These are phyloP conservation scores for Luperina testacea DNA, from an alignment of 2,888 invertebrate species.

Conservation along the genomic window DNA sequence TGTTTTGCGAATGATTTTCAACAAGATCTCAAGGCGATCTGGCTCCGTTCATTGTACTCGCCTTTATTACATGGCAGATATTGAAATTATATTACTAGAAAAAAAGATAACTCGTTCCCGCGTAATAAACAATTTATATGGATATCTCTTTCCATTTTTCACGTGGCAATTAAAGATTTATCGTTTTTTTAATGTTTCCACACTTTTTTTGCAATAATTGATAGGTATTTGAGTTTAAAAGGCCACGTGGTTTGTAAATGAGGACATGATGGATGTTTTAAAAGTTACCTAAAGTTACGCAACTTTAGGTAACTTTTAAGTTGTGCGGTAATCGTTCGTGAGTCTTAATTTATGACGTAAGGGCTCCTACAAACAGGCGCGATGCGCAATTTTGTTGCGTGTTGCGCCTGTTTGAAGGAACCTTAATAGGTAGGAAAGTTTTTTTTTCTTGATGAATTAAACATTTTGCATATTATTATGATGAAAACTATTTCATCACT, in stretches of 20 bases:
- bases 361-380: no score
- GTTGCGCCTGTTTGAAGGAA: no score
- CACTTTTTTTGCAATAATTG: slow-evolving; percentile 43
- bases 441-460: slow-evolving; percentile 5
- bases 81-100: slow-evolving; percentile 70
- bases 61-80: slow-evolving; percentile 74
- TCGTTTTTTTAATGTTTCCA: slow-evolving; percentile 42
- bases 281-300: slow-evolving; percentile 14
- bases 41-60: slow-evolving; percentile 86
- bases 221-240: slow-evolving; percentile 32
- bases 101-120: slow-evolving; percentile 69
- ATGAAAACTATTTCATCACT: slow-evolving; percentile 4
- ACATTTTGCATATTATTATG: slow-evolving; percentile 14
- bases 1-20: slow-evolving; percentile 72
- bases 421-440: slow-evolving; percentile 17
- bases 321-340: slow-evolving; percentile 16
- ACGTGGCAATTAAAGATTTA: slow-evolving; percentile 62
- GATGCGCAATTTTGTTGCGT: no score
- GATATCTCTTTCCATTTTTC: slow-evolving; percentile 54
- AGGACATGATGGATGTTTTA: slow-evolving; percentile 10
- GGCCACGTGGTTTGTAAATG: slow-evolving; percentile 7
- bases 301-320: neutral
- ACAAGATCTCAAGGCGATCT: slow-evolving; percentile 85
- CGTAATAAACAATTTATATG: slow-evolving; percentile 65
- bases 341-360: slow-evolving; percentile 26